These are phyloP conservation scores for Halocynthia aurantium DNA, from an alignment of 23 tunicate genomes.

Conservation along the genomic window DNA sequence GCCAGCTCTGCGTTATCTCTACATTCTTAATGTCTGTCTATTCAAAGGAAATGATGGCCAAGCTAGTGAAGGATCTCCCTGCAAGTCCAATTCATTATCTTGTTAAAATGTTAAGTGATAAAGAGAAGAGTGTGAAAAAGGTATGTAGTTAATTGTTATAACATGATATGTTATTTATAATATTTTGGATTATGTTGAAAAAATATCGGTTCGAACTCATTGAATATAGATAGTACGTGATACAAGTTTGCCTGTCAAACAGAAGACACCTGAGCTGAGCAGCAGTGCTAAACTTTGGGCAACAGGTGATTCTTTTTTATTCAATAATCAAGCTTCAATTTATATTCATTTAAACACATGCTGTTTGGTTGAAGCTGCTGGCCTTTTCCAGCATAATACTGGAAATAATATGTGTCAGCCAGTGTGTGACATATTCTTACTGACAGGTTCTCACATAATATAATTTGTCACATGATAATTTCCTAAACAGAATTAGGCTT, in stretches of 20 bases:
- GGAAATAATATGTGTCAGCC: too few species aligned
- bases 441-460: too few species aligned
- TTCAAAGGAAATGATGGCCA: constrained; percentile 74
- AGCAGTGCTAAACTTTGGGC: constrained; percentile 17
- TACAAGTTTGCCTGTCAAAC: background rate
- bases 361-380: too few species aligned
- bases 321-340: too few species aligned
- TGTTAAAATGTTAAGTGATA: constrained; percentile 33
- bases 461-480: too few species aligned
- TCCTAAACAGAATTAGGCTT: too few species aligned
- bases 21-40: background rate
- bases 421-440: too few species aligned
- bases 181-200: background rate
- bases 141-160: background rate
- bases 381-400: too few species aligned
- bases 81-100: constrained; percentile 60
- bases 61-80: constrained; percentile 59
- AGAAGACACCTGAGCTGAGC: constrained; percentile 1
- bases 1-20: too few species aligned
- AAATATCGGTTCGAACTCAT: background rate
- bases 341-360: too few species aligned
- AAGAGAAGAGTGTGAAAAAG: constrained; percentile 20
- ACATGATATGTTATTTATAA: background rate
- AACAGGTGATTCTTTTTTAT: background rate
- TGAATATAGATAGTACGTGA: constrained; percentile 10